Evolutionary conservation across 2,113 vertebrate species (phyloP), one percentile per base, ranked within the genome.

Genomic region (Glaucomys volans): DNA sequence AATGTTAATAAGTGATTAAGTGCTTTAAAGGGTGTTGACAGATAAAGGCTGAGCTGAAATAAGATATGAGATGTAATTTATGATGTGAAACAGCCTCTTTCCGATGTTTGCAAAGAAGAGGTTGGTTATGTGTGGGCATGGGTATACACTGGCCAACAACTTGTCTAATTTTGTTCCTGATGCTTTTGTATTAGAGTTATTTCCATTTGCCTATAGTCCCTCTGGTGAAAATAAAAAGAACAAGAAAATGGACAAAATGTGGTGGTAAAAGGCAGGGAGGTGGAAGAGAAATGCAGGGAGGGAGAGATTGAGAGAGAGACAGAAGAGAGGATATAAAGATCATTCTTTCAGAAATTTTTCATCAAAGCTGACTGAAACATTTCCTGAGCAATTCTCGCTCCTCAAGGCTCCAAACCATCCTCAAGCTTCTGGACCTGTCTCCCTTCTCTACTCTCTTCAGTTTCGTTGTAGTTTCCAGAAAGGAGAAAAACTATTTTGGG

Each of bases 1-100:
- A 95, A 95, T 95, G 57, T 24, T 96, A 96, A 97, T 97, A 96
- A 96, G 91, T 90, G 93, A 97, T 96, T 97, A 97, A 97, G 80
- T 96, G 91, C 62, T 87, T 96, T 87, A 87, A 91, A 92, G 42
- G n/a, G 87, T 96, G 96, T 87, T 97, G 95, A 97, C 97, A 96
- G 94, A 96, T 81, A 90, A 91, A 97, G 91, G 50, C 75, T 64
- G 47, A 93, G 47, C 67, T 96, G 83, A 97, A 97, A 96, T 91
- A 90, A 87, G 91, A 96, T 81, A 93, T 52, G 62, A 77, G 71
- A 94, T 90, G 26, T 97, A 96, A 98, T 96, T 98, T 96, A 98
- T 96, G 93, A 96, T 95, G 94, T 98, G 97, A 90, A 97, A 95
- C 74, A 84, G 94, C 95, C 87, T 89, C 77, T 91, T 94, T 82